These are phyloP conservation scores for Danio jaintianensis DNA, from an alignment of 2,797 vertebrate species.

Conservation along the genomic window DNA sequence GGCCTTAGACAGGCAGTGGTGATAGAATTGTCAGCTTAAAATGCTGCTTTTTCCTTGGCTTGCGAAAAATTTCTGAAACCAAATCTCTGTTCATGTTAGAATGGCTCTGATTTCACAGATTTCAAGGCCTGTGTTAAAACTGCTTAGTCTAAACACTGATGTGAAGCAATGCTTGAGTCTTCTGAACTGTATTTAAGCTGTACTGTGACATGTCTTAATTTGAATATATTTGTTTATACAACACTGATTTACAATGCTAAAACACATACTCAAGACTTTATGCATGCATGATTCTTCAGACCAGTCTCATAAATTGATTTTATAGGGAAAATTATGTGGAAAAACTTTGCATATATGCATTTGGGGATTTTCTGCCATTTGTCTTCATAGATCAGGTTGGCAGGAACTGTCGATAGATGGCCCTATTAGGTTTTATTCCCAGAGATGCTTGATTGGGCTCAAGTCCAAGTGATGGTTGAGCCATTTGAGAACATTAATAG, in stretches of 20 bases:
- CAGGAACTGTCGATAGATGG: too few species aligned
- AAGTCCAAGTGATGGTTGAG: too few species aligned
- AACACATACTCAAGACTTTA: not conserved
- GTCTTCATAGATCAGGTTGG: too few species aligned
- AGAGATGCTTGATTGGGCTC: too few species aligned
- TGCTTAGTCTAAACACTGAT: conserved; percentile 9
- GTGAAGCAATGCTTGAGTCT: not conserved
- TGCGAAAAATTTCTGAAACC: conserved; percentile 36
- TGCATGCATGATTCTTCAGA: not conserved
- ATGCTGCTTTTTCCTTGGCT: conserved; percentile 31
- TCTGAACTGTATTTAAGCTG: not conserved
- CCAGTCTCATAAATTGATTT: not conserved
- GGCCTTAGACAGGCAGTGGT: conserved; percentile 19
- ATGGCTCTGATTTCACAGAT: conserved; percentile 46
- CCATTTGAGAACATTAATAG: too few species aligned
- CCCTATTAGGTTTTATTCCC: too few species aligned
- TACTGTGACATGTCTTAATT: not conserved
- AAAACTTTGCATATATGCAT: too few species aligned
- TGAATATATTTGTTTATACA: not conserved
- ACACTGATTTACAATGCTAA: not conserved
- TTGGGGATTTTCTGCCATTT: too few species aligned
- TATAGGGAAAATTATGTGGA: not conserved
- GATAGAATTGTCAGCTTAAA: conserved; percentile 37
- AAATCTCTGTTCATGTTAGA: conserved; percentile 24
- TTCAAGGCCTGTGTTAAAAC: conserved; percentile 14